Conservation (phyloP, 2,113 vertebrate genomes). For the Tragelaphus buxtoni region DNA sequence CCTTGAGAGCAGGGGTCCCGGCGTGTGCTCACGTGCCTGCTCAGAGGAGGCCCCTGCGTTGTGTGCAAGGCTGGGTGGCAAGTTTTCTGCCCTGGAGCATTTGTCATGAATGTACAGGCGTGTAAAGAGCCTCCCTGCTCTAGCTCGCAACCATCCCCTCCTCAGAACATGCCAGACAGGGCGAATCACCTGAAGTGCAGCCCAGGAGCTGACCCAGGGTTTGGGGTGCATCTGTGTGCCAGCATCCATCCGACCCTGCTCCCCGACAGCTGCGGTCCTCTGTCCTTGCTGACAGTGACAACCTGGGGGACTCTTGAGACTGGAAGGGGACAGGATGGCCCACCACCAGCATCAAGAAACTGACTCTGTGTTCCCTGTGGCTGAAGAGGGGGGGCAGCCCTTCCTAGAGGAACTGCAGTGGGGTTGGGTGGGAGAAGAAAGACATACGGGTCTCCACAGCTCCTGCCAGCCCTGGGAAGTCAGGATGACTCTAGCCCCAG, state of each 20-base stretch:
- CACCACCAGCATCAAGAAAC: neutral
- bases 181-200: neutral
- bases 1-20: neutral
- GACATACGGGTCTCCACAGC: neutral
- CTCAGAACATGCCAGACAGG: rapidly evolving
- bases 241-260: neutral
- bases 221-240: neutral
- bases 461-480: neutral
- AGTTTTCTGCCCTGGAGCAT: neutral
- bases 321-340: neutral
- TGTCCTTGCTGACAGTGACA: neutral
- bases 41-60: rapidly evolving
- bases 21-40: neutral
- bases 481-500: neutral
- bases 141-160: neutral
- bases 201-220: rapidly evolving
- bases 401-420: neutral
- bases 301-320: neutral
- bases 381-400: neutral
- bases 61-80: rapidly evolving
- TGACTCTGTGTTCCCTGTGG: neutral
- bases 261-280: neutral
- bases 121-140: neutral
- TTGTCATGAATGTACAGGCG: rapidly evolving
- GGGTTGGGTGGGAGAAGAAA: neutral